Percentiles rank a stretch among this genome's conserved stretches.
These are phyloP conservation scores for Falcunculus frontatus DNA, from an alignment of 2,113 vertebrate genomes.

Conservation along the genomic window DNA sequence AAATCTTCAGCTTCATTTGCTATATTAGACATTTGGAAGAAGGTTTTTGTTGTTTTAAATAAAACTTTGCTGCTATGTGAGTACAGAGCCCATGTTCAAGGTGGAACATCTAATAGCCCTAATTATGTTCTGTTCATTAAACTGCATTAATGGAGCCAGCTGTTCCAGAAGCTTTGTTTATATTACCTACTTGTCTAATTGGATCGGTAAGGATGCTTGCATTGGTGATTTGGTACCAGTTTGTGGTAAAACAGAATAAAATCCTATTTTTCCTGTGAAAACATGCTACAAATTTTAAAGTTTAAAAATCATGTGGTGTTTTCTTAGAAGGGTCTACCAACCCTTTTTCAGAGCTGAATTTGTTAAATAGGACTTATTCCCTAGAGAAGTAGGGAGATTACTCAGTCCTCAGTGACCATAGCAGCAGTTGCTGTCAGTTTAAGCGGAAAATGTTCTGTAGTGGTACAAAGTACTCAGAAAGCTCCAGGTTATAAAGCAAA, in stretches of 20 bases:
- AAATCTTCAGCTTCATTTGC: conserved; percentile 34
- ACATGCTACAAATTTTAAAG: background rate
- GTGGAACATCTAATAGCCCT: background rate
- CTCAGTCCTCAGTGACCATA: background rate
- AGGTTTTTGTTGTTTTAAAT: background rate
- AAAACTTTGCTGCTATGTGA: background rate
- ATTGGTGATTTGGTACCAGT: background rate
- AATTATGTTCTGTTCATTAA: conserved; percentile 4
- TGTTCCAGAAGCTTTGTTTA: conserved; percentile 14
- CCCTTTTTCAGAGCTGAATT: background rate
- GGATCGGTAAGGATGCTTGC: background rate
- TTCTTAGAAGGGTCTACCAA: background rate
- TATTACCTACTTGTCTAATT: conserved; percentile 16
- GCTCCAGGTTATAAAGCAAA: conserved; percentile 23
- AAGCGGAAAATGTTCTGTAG: background rate
- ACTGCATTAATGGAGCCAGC: background rate
- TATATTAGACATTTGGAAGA: background rate
- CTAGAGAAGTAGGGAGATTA: background rate
- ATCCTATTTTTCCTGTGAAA: background rate
- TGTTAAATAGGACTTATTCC: background rate
- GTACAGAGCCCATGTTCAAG: background rate
- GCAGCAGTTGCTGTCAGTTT: background rate
- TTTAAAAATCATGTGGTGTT: background rate
- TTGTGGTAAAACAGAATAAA: background rate
- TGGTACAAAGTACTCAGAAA: background rate